Percentiles rank a stretch among this genome's conserved stretches.
Evolutionary conservation across 2,797 vertebrate genomes (phyloP).

Genomic region (Falco berigora): DNA sequence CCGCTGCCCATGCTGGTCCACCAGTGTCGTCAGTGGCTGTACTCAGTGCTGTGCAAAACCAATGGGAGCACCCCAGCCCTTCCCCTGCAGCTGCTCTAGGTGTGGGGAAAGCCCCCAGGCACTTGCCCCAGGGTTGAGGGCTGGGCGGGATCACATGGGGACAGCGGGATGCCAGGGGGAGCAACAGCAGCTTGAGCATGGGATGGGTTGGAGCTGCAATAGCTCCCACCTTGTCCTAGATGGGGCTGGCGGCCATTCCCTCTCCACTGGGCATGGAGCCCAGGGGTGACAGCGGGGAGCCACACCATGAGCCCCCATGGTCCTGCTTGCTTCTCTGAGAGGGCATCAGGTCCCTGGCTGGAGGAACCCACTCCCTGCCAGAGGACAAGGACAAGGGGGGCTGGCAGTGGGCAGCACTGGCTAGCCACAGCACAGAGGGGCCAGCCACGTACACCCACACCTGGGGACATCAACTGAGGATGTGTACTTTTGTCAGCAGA

Average conservation of each 20-base stretch:
- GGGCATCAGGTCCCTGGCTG: too few species aligned
- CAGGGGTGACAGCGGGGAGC: background rate
- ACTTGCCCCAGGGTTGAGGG: background rate
- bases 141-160: background rate
- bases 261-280: background rate
- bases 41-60: background rate
- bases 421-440: fast-evolving
- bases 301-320: fast-evolving
- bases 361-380: background rate
- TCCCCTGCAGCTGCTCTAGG: background rate
- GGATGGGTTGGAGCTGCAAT: background rate
- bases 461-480: background rate
- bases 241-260: background rate
- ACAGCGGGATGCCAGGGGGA: background rate
- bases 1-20: background rate
- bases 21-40: fast-evolving
- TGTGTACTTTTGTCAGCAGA: background rate
- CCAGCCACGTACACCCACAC: background rate
- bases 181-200: fast-evolving
- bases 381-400: background rate
- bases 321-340: fast-evolving
- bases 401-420: background rate
- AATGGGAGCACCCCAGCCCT: background rate
- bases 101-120: fast-evolving
- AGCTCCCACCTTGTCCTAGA: background rate